Evolutionary conservation across 1,140 invertebrate species (phyloP).

Genomic region (Drosophila guanche): DNA sequence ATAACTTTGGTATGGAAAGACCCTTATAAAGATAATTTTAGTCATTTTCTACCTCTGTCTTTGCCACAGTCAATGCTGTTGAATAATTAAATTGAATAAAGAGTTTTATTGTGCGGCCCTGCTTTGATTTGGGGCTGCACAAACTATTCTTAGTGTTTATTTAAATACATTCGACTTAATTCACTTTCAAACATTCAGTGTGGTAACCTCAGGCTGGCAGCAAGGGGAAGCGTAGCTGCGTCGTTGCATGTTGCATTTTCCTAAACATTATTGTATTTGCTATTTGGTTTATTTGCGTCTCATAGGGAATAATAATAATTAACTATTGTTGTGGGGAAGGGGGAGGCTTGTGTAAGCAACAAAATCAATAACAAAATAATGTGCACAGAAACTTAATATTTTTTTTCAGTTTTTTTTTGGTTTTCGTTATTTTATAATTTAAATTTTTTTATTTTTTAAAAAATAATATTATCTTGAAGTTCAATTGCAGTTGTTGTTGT

Average conservation of each 20-base stretch:
- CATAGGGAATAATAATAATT: conserved; percentile 39
- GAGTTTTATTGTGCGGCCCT: conserved; percentile 27
- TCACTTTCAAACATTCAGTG: conserved; percentile 32
- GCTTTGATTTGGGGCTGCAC: conserved; percentile 13
- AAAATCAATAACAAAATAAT: conserved; percentile 75
- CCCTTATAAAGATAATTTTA: no score
- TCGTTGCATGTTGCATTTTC: conserved; percentile 20
- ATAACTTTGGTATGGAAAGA: no score
- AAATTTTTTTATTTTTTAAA: conserved; percentile 83
- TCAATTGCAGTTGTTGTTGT: conserved; percentile 82
- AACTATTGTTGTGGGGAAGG: conserved; percentile 35
- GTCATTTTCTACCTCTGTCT: no score
- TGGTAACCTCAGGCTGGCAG: conserved; percentile 1
- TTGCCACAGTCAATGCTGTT: no score
- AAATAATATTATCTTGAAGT: conserved; percentile 83
- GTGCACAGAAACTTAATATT: conserved; percentile 49
- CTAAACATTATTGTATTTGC: conserved; percentile 58
- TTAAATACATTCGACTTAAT: conserved; percentile 50
- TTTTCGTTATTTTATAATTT: conserved; percentile 78
- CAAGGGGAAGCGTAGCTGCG: background rate
- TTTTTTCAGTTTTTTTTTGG: conserved; percentile 70
- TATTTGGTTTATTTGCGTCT: conserved; percentile 66
- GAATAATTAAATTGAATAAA: no score
- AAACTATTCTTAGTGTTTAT: conserved; percentile 40
- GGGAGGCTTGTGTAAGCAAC: conserved; percentile 14